Evolutionary conservation across 2,797 vertebrate species (phyloP), one percentile per base, ranked within the genome.

Genomic region (Nasua narica): DNA sequence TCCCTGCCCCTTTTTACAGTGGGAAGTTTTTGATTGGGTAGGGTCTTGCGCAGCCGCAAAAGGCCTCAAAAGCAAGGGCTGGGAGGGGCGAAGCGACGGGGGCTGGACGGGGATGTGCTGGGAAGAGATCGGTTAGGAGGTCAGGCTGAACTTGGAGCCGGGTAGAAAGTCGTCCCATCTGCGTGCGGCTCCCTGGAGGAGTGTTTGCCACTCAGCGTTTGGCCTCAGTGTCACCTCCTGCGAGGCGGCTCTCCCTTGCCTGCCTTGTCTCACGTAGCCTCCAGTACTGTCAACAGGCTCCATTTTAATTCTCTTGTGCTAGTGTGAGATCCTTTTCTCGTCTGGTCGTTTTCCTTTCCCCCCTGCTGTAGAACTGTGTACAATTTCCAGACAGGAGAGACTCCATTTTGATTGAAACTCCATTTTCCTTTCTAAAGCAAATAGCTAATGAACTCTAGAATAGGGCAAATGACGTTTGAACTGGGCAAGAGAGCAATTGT

Each of bases 71-170:
- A 21, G 50, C 1, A 0, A 15, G 10, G 35, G 2, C 2, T 0
- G 11, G 12, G 8, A 0, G 21, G 18, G 32, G 19, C 0, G n/a
- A 14, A 23, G 10, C 0, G 0, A 3, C 35, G 48, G 0, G 23
- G 16, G 7, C 32, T 18, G 0, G 60, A 2, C 1, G 0, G 0
- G 11, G 13, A 37, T 4, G 11, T 0, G 1, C 5, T 43, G 1
- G 0, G 35, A 2, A 3, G 5, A 0, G 15, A 5, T 0, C 0
- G 3, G 15, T 5, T 14, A 0, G 25, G 7, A 1, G 7, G 29
- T 2, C 14, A 5, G 7, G 13, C 12, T 0, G 1, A 5, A 5
- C 1, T 0, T 11, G 21, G 13, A 16, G 0, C 0, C 0, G 32
- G 9, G 6, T 18, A 32, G n/a, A 12, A 25, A 18, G 40, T 70